Percentiles rank a stretch among this genome's conserved stretches.
phyloP scores from a whole-genome alignment of 2,888 invertebrate genomes.

The Nebria salina region DNA sequence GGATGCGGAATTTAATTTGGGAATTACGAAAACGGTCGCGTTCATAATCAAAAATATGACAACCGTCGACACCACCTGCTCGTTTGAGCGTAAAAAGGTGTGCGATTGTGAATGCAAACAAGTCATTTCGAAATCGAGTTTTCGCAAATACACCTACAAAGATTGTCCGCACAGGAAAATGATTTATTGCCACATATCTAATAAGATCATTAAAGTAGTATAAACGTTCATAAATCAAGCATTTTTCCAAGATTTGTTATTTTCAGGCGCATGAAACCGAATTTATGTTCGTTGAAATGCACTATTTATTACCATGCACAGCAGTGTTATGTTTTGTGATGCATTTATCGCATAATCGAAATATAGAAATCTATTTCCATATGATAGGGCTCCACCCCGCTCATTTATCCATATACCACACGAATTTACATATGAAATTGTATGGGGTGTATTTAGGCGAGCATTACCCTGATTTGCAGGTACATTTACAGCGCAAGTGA shows the following conservation, averaged over 20 bases:
- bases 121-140: neutral
- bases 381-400: conserved; percentile 10
- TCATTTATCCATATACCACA: conserved; percentile 9
- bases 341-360: conserved; percentile 32
- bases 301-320: neutral
- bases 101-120: conserved; percentile 26
- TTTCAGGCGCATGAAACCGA: conserved; percentile 10
- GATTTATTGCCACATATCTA: neutral
- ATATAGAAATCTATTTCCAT: conserved; percentile 24
- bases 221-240: neutral
- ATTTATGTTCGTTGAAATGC: conserved; percentile 12
- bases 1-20: conserved; percentile 22
- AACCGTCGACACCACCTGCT: neutral
- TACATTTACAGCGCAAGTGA: neutral
- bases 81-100: conserved; percentile 24
- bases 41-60: conserved; percentile 24
- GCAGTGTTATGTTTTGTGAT: conserved; percentile 12
- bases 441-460: conserved; percentile 29
- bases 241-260: neutral
- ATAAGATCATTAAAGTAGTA: conserved; percentile 12
- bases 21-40: conserved; percentile 9
- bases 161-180: conserved; percentile 32
- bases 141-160: conserved; percentile 24
- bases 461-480: conserved; percentile 23
- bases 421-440: conserved; percentile 11